Conservation (phyloP, 2,113 vertebrate species). For the Hippocampus zosterae region DNA sequence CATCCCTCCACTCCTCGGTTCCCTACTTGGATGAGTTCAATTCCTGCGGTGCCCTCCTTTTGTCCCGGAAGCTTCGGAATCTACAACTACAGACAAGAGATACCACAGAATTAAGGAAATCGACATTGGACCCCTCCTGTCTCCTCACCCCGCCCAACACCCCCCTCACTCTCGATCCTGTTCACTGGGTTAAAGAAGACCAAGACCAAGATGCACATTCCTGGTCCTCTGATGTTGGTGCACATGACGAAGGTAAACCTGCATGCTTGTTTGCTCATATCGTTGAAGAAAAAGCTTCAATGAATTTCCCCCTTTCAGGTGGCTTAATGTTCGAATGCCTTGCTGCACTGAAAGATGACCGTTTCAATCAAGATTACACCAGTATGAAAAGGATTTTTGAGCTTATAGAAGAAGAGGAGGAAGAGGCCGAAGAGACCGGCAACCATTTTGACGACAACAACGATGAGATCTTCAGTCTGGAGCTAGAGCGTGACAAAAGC, state of each 20-base stretch:
- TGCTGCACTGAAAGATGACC: conserved; percentile 47
- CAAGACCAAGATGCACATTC: conserved; percentile 18
- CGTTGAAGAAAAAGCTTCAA: neutral
- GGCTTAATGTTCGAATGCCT: conserved; percentile 54
- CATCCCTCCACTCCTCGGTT: conserved; percentile 16
- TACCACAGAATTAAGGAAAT: conserved; percentile 16
- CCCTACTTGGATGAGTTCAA: conserved; percentile 30
- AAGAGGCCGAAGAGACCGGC: conserved; percentile 18
- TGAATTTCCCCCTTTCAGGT: conserved; percentile 18
- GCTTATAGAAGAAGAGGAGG: conserved; percentile 50
- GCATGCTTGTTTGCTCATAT: neutral
- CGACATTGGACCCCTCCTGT: conserved; percentile 53
- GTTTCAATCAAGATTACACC: conserved; percentile 16
- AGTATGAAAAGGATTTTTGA: conserved; percentile 23
- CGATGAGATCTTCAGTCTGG: conserved; percentile 70
- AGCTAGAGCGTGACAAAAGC: conserved; percentile 64
- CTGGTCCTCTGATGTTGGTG: conserved; percentile 16
- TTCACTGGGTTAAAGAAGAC: conserved; percentile 17
- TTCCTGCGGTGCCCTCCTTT: conserved; percentile 45
- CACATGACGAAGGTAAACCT: conserved; percentile 43
- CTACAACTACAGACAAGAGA: conserved; percentile 58
- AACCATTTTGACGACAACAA: conserved; percentile 37
- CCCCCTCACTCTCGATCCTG: conserved; percentile 44
- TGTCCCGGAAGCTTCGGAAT: conserved; percentile 61
- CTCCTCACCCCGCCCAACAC: conserved; percentile 70